These are phyloP conservation scores for Stegodyphus mimosarum DNA, from an alignment of 1,140 invertebrate species.

Conservation along the genomic window DNA sequence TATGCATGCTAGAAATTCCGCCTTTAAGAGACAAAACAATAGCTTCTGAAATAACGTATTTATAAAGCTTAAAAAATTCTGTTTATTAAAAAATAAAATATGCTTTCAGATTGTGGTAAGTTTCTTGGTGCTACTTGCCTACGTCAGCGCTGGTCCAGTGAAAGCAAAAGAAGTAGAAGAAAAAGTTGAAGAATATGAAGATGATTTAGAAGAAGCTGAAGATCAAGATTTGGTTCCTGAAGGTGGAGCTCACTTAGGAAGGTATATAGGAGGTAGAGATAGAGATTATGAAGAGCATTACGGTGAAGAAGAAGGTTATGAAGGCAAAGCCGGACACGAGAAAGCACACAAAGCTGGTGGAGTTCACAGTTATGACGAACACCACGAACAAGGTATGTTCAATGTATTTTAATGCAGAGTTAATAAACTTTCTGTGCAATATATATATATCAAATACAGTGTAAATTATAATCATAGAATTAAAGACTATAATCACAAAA, in stretches of 20 bases:
- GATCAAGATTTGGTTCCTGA: conserved; percentile 33
- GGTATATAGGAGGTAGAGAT: conserved; percentile 21
- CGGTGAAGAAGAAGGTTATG: conserved; percentile 40
- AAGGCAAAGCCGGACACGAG: conserved; percentile 39
- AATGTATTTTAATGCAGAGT: background rate
- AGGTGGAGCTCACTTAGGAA: conserved; percentile 27
- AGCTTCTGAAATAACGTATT: background rate
- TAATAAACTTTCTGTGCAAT: too few species aligned
- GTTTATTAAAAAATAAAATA: background rate
- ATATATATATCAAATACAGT: too few species aligned
- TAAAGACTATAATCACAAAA: too few species aligned
- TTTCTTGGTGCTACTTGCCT: background rate
- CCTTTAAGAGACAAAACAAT: background rate
- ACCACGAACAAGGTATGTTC: conserved; percentile 32
- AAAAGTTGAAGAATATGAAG: background rate
- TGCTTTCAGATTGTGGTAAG: conserved; percentile 6
- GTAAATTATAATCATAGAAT: too few species aligned
- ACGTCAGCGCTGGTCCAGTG: background rate
- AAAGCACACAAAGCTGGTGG: conserved; percentile 43
- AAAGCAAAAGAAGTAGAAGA: conserved; percentile 26
- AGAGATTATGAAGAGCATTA: conserved; percentile 39
- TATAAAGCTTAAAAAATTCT: background rate
- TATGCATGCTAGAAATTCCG: background rate
- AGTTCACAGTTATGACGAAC: conserved; percentile 15
- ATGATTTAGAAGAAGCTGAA: background rate